Evolutionary conservation across 1,140 invertebrate genomes (phyloP).

Genomic region (Neodiprion lecontei): DNA sequence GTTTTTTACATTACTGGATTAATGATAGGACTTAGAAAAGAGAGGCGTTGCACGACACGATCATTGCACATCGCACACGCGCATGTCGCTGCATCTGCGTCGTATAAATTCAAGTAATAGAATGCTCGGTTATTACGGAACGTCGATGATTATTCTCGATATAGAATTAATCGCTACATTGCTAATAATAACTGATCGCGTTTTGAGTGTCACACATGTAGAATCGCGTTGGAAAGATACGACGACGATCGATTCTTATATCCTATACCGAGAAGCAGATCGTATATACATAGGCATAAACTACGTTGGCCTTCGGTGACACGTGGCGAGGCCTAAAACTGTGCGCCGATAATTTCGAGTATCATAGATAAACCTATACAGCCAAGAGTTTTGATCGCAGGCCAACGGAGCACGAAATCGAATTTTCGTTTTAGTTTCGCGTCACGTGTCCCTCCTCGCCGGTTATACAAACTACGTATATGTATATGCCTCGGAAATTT

Average conservation of each 20-base stretch:
- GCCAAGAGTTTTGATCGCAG: background rate
- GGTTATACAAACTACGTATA: background rate
- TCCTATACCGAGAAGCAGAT: background rate
- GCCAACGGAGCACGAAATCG: conserved; percentile 1
- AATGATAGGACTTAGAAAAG: background rate
- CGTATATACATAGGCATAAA: background rate
- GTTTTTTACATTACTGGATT: background rate
- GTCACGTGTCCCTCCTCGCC: conserved; percentile 25
- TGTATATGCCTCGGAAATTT: background rate
- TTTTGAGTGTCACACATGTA: too few species aligned
- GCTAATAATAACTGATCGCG: too few species aligned
- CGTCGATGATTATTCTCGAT: too few species aligned
- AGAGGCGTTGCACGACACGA: too few species aligned
- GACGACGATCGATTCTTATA: background rate
- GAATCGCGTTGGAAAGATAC: background rate
- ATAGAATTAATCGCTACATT: too few species aligned
- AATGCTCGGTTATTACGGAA: too few species aligned
- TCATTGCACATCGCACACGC: too few species aligned
- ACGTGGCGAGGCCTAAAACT: background rate
- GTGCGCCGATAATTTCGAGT: background rate
- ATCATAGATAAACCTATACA: background rate
- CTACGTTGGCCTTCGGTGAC: background rate
- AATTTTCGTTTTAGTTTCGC: conserved; percentile 7
- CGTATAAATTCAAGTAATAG: too few species aligned
- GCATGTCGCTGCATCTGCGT: too few species aligned